phyloP scores from a whole-genome alignment of 2,888 invertebrate genomes.

The Oxycera nigricornis region DNA sequence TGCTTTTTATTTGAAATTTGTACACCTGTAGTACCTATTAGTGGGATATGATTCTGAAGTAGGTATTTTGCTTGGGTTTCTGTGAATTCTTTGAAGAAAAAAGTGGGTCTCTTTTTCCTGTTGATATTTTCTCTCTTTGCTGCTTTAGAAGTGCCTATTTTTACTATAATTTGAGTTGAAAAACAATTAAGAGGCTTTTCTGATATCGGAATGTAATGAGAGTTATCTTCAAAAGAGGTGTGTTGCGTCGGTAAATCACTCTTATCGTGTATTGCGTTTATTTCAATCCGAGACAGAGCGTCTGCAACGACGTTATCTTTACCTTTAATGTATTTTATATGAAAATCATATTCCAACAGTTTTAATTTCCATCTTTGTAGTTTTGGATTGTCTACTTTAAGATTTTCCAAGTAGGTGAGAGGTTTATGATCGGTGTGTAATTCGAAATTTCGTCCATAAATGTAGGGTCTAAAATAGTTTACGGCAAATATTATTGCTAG shows the following conservation, averaged over 20 bases:
- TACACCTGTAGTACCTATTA: not conserved
- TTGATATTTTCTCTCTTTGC: not conserved
- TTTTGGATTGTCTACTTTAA: not conserved
- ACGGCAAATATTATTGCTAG: not conserved
- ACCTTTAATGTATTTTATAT: not conserved
- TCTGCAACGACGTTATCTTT: not conserved
- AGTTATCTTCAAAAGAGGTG: not conserved
- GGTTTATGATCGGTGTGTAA: not conserved
- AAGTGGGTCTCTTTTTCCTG: not conserved
- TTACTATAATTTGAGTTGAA: not conserved
- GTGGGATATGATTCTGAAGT: too few species aligned
- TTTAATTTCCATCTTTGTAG: not conserved
- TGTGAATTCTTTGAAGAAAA: not conserved
- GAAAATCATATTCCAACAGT: not conserved
- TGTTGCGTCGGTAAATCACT: not conserved
- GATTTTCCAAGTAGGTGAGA: not conserved
- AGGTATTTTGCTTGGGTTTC: not conserved
- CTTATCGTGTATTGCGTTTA: not conserved
- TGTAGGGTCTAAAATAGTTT: not conserved
- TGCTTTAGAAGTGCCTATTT: not conserved
- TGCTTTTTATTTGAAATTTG: not conserved
- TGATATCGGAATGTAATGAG: not conserved
- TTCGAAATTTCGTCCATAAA: not conserved
- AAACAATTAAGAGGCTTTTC: not conserved
- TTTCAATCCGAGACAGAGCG: not conserved